These are phyloP conservation scores for Sebastes schlegelii DNA, from an alignment of 2,113 vertebrate species.

Conservation along the genomic window DNA sequence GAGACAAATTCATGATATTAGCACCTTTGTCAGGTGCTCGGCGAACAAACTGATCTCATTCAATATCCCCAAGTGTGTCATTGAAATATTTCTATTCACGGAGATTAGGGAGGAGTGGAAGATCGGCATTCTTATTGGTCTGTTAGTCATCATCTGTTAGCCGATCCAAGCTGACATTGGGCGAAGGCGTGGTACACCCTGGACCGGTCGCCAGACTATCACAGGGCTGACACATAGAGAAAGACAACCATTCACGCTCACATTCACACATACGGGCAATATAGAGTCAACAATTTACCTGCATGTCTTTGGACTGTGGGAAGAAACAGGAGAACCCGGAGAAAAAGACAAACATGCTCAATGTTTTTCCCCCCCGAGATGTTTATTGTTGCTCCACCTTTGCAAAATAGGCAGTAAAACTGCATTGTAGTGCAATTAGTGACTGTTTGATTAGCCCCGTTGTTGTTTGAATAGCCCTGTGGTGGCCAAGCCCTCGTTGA, in stretches of 20 bases:
- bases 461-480: background rate
- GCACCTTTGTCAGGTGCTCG: background rate
- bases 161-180: too few relatives aligned
- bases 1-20: background rate
- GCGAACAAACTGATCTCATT: background rate
- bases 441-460: constrained; percentile 1
- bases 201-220: too few relatives aligned
- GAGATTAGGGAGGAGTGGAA: background rate
- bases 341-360: background rate
- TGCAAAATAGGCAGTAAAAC: constrained; percentile 22
- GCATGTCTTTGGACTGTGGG: too few relatives aligned
- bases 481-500: constrained; percentile 11
- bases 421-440: constrained; percentile 7
- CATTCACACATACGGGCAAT: too few relatives aligned
- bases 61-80: background rate
- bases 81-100: background rate
- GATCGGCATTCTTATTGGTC: background rate
- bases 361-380: background rate
- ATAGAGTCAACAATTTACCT: too few relatives aligned
- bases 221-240: too few relatives aligned
- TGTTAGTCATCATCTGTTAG: too few relatives aligned
- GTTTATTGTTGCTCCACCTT: constrained; percentile 13
- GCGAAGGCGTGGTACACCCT: too few relatives aligned
- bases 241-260: too few relatives aligned
- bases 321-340: background rate